Base-by-base conservation (phyloP, 2,797 vertebrate genomes). In the Heterohyrax brucei region DNA sequence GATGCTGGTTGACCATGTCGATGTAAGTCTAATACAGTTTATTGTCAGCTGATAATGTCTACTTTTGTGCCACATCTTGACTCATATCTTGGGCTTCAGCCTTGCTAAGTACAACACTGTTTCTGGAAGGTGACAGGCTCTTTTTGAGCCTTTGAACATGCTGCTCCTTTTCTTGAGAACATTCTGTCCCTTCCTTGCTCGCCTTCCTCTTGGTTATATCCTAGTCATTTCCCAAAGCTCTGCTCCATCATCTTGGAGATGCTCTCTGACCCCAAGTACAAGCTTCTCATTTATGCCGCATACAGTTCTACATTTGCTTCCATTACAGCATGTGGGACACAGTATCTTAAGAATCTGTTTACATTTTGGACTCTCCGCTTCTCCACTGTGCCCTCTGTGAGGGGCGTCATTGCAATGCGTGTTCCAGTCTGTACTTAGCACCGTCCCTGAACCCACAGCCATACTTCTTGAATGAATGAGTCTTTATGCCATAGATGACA, bases 251-350 rank as follows among this genome's bases (percentile, higher is more conserved):
- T 73, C 64, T 83, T 53, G 5, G 19, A 77, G 64, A 26, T 5
- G 48, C 44, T 50, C 28, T 18, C 3, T 16, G 72, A 78, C 18
- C 2, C 10, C 7, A 7, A 64, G 39, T 79, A 6, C 22, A 18
- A 30, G 48, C 46, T 87, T 89, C 72, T 95, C 81, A 24, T 19
- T 22, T 22, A 73, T n/a, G 28, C 22, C 62, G 75, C 18, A 7
- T 24, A 18, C 10, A 64, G 44, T 46, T 18, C 8, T 68, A 44
- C 79, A 16, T 1, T 0, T 24, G 4, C 13, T n/a, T 89, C 50
- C 33, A 4, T 22, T 3, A 48, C 10, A 33, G 50, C 24, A 53
- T 0, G 0, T 7, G 75, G 30, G 3, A 1, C 83, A 14, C 68
- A 39, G n/a, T 0, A 0, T 53, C 50, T 19, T n/a, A n/a, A 81